phyloP scores from a whole-genome alignment of 2,888 invertebrate species.

The Ectobius pallidus region DNA sequence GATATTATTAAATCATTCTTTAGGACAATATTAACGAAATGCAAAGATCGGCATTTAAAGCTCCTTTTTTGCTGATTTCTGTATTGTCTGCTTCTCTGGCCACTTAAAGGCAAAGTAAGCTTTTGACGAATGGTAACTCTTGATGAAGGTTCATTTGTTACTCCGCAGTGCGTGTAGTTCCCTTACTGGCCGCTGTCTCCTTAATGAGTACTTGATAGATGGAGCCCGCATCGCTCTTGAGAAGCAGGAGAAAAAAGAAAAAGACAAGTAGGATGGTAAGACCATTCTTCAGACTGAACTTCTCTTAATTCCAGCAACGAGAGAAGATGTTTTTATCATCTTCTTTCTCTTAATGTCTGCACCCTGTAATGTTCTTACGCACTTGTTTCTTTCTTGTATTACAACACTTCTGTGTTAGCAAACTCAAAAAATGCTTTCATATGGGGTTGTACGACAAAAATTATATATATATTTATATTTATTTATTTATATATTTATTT shows the following conservation, averaged over 20 bases:
- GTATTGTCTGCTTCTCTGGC: not conserved
- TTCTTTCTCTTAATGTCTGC: not conserved
- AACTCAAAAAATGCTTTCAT: too few species aligned
- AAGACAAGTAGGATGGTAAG: not conserved
- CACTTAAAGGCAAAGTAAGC: not conserved
- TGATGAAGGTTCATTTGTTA: conserved; percentile 32
- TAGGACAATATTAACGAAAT: too few species aligned
- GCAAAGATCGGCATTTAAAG: too few species aligned
- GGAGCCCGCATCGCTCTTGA: conserved; percentile 33
- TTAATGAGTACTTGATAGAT: conserved; percentile 39
- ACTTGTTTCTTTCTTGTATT: too few species aligned
- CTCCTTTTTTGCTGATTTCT: not conserved
- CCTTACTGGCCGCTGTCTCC: conserved; percentile 31
- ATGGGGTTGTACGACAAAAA: too few species aligned
- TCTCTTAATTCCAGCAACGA: not conserved
- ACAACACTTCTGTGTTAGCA: too few species aligned
- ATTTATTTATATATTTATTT: too few species aligned
- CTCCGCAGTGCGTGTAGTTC: conserved; percentile 29
- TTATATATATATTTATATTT: too few species aligned
- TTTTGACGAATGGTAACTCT: not conserved
- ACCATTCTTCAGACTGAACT: not conserved
- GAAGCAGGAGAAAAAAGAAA: not conserved
- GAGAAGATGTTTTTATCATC: not conserved
- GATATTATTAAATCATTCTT: too few species aligned
- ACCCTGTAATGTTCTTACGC: too few species aligned